These are phyloP conservation scores for Bembecia ichneumoniformis DNA, from an alignment of 2,888 invertebrate genomes.

Conservation along the genomic window DNA sequence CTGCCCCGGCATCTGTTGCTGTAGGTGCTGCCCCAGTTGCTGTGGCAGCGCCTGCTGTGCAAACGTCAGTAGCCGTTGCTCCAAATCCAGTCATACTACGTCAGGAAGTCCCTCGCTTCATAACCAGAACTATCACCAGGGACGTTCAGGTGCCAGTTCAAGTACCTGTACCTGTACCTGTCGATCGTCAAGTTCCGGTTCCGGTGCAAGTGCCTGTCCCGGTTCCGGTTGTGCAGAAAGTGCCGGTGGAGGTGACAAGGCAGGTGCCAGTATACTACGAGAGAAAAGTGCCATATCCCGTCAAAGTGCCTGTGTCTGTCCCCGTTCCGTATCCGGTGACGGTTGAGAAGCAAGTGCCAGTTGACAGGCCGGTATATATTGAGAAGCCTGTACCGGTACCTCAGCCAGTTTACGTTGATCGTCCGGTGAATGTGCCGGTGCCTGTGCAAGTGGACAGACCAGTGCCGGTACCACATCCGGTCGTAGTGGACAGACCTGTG, in stretches of 20 bases:
- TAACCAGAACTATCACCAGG: constrained; percentile 58
- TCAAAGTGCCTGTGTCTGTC: constrained; percentile 66
- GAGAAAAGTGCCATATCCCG: constrained; percentile 62
- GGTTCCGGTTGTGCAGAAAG: constrained; percentile 64
- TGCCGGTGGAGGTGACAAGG: constrained; percentile 62
- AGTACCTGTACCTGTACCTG: constrained; percentile 27
- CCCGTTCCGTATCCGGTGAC: constrained; percentile 74
- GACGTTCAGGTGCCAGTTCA: constrained; percentile 52
- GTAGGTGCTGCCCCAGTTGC: constrained; percentile 21
- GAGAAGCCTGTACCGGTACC: constrained; percentile 62
- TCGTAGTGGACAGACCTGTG: constrained; percentile 33
- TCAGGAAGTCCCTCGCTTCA: constrained; percentile 57
- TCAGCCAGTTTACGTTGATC: constrained; percentile 69
- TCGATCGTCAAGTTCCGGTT: constrained; percentile 58
- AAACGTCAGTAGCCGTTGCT: constrained; percentile 49
- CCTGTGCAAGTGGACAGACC: constrained; percentile 74
- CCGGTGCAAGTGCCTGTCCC: constrained; percentile 68
- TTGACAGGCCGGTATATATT: constrained; percentile 72
- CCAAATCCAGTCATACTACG: constrained; percentile 60
- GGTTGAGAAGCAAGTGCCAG: constrained; percentile 71
- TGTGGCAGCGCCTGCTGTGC: constrained; percentile 28
- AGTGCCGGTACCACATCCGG: constrained; percentile 35
- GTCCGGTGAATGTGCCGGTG: constrained; percentile 72
- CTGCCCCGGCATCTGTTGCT: constrained; percentile 11
- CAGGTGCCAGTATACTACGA: constrained; percentile 65